These are phyloP conservation scores for Anthopleura sola DNA, from an alignment of 64 coral and sea anemone genomes.

Conservation along the genomic window DNA sequence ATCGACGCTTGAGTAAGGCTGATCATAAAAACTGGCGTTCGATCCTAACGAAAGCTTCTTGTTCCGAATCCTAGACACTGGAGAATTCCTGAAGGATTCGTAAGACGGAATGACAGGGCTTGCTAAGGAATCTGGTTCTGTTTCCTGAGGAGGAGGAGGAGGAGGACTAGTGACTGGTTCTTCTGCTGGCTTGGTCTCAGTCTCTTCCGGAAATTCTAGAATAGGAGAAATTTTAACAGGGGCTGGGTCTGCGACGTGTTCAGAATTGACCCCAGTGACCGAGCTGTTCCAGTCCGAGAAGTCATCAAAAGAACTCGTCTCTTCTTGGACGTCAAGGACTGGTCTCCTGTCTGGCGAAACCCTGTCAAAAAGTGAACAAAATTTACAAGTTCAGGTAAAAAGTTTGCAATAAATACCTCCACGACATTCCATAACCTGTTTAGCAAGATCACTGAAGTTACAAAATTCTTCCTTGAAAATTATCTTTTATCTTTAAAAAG, in stretches of 20 bases:
- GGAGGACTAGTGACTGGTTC: neutral
- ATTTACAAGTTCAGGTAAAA: too few species aligned
- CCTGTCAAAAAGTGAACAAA: neutral
- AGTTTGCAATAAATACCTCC: too few species aligned
- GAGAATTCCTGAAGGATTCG: slow-evolving; percentile 24
- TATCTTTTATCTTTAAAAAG: too few species aligned
- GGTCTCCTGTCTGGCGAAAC: slow-evolving; percentile 32
- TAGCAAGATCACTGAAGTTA: too few species aligned
- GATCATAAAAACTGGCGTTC: slow-evolving; percentile 55
- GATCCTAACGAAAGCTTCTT: slow-evolving; percentile 60
- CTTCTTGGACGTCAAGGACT: slow-evolving; percentile 58
- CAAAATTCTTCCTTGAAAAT: too few species aligned
- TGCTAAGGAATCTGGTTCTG: neutral
- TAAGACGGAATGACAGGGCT: slow-evolving; percentile 31
- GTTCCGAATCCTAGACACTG: slow-evolving; percentile 37
- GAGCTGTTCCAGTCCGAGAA: slow-evolving; percentile 13
- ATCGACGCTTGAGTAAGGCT: slow-evolving; percentile 75
- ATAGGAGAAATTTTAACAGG: neutral
- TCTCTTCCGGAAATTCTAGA: neutral
- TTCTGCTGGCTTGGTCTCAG: neutral
- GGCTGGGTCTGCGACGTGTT: neutral
- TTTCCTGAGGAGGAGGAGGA: neutral
- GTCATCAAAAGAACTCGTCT: slow-evolving; percentile 32
- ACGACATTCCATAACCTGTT: too few species aligned
- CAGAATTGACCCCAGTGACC: neutral